Evolutionary conservation across 2,888 invertebrate genomes (phyloP).

Genomic region (Ochropacha duplaris): DNA sequence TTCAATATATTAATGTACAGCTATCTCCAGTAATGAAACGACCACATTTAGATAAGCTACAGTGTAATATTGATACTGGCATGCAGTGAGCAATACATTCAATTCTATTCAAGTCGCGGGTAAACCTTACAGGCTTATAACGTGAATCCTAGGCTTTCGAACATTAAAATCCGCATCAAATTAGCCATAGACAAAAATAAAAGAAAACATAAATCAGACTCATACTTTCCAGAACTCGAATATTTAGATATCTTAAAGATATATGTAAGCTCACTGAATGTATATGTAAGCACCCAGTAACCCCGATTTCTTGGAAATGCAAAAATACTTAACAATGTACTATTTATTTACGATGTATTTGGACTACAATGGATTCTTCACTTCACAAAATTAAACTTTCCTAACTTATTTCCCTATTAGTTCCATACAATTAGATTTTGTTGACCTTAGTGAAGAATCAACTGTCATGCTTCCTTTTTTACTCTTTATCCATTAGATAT

Average conservation of each 20-base stretch:
- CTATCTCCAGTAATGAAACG: neutral
- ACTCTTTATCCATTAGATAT: slow-evolving; percentile 6
- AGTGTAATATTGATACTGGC: neutral
- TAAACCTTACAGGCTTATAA: too few species aligned
- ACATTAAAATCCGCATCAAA: too few species aligned
- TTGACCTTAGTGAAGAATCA: slow-evolving; percentile 27
- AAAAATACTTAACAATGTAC: neutral
- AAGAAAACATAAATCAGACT: neutral
- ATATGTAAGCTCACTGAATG: neutral
- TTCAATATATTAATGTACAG: neutral
- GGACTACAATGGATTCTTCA: slow-evolving; percentile 1
- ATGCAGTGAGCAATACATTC: neutral
- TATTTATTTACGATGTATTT: neutral
- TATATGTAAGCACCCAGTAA: neutral
- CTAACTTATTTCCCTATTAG: neutral
- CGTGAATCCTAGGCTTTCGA: too few species aligned
- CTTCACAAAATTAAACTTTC: neutral
- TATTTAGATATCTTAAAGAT: neutral
- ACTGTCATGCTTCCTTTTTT: slow-evolving; percentile 12
- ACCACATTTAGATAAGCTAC: neutral
- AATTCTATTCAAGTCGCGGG: too few species aligned
- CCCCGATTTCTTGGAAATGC: neutral
- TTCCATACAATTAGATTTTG: neutral
- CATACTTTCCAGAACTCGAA: too few species aligned
- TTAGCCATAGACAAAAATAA: neutral